phyloP scores from a whole-genome alignment of 2,113 vertebrate genomes.

The Carollia perspicillata region DNA sequence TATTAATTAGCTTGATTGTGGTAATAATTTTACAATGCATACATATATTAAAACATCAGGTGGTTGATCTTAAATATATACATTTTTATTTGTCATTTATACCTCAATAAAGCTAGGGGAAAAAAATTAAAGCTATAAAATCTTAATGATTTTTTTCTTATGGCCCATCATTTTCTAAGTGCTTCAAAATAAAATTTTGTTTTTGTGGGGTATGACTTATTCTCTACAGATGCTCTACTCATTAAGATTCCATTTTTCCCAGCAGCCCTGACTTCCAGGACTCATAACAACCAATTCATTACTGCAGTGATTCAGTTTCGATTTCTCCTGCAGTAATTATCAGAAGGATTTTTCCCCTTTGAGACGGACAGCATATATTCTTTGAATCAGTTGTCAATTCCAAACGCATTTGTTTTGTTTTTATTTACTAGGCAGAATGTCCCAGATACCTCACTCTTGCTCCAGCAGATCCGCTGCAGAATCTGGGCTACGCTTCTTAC shows the following conservation, averaged over 20 bases:
- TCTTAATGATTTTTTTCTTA: slow-evolving; percentile 40
- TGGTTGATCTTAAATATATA: neutral
- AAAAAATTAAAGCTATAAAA: neutral
- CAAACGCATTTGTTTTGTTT: neutral
- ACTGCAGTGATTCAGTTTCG: slow-evolving; percentile 61
- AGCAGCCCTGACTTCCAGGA: slow-evolving; percentile 40
- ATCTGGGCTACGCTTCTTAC: neutral
- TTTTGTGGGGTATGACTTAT: slow-evolving; percentile 44
- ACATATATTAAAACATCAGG: neutral
- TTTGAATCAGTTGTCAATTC: slow-evolving; percentile 38
- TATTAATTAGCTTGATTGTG: neutral
- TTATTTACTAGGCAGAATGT: neutral
- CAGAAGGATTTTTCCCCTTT: slow-evolving; percentile 33
- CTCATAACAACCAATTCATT: slow-evolving; percentile 71
- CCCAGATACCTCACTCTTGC: neutral
- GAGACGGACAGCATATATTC: slow-evolving; percentile 25
- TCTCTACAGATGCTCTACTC: slow-evolving; percentile 43
- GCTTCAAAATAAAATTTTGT: slow-evolving; percentile 50
- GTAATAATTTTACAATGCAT: neutral
- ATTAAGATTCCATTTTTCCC: slow-evolving; percentile 68
- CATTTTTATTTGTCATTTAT: neutral
- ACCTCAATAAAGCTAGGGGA: neutral
- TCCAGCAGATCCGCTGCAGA: neutral
- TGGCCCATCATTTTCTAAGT: slow-evolving; percentile 39
- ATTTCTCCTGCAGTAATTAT: slow-evolving; percentile 59